Conservation (phyloP, 1,140 invertebrate genomes). For the Hyphantria cunea region DNA sequence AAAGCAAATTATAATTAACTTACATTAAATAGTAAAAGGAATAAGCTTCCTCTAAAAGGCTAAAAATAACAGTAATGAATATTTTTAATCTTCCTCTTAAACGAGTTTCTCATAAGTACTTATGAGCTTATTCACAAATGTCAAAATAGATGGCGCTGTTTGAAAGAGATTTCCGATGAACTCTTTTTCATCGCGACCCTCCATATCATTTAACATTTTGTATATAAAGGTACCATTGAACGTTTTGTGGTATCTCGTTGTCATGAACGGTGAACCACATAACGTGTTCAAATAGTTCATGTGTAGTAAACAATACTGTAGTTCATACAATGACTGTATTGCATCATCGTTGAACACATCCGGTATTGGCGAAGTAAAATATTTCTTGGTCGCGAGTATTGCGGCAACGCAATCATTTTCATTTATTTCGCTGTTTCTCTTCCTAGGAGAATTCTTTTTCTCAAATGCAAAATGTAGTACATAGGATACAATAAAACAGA, state of each 20-base stretch:
- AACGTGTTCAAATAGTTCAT: conserved; percentile 5
- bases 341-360: background rate
- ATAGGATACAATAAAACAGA: background rate
- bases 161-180: too few relatives aligned
- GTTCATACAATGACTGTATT: background rate
- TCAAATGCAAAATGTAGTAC: background rate
- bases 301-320: conserved; percentile 2
- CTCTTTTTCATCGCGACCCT: background rate
- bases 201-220: background rate
- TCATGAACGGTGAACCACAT: background rate
- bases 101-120: too few relatives aligned
- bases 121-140: too few relatives aligned
- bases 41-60: too few relatives aligned
- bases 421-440: background rate
- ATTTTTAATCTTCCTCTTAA: too few relatives aligned
- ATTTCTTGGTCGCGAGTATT: background rate
- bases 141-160: too few relatives aligned
- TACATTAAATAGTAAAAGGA: too few relatives aligned
- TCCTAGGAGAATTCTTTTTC: background rate
- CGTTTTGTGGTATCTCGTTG: background rate
- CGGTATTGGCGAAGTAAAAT: background rate
- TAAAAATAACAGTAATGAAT: too few relatives aligned
- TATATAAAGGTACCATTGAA: conserved; percentile 3
- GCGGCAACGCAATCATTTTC: background rate
- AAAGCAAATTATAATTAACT: too few relatives aligned